These are phyloP conservation scores for Diploscapter pachys DNA, from an alignment of 1,140 invertebrate genomes.

Conservation along the genomic window DNA sequence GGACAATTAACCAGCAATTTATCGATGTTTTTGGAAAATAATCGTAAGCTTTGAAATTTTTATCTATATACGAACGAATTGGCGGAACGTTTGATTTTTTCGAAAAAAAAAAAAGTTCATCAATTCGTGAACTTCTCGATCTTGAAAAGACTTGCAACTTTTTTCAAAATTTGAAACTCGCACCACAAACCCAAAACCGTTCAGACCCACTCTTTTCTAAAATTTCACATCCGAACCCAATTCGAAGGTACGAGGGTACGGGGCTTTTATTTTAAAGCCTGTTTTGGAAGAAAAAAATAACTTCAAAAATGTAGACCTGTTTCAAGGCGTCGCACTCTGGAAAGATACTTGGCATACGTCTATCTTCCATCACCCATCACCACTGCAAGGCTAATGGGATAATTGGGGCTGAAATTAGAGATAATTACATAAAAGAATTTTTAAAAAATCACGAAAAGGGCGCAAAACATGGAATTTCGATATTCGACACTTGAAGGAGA, in stretches of 20 bases:
- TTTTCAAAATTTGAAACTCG: slow-evolving; percentile 2
- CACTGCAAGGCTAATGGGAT: no score
- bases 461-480: no score
- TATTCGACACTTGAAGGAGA: no score
- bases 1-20: neutral
- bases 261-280: slow-evolving; percentile 4
- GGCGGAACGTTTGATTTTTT: neutral
- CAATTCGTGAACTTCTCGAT: no score
- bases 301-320: slow-evolving; percentile 37
- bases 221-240: neutral
- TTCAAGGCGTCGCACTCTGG: slow-evolving; percentile 55
- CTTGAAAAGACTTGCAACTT: no score
- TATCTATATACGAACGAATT: neutral
- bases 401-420: no score
- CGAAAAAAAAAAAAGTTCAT: neutral
- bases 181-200: neutral
- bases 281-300: neutral
- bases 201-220: neutral
- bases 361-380: slow-evolving; percentile 39
- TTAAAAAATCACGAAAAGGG: no score
- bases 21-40: neutral
- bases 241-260: no score
- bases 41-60: neutral
- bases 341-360: slow-evolving; percentile 59
- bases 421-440: no score